Base-by-base conservation (phyloP, 2,888 invertebrate genomes). In the Calliphora vomitoria region DNA sequence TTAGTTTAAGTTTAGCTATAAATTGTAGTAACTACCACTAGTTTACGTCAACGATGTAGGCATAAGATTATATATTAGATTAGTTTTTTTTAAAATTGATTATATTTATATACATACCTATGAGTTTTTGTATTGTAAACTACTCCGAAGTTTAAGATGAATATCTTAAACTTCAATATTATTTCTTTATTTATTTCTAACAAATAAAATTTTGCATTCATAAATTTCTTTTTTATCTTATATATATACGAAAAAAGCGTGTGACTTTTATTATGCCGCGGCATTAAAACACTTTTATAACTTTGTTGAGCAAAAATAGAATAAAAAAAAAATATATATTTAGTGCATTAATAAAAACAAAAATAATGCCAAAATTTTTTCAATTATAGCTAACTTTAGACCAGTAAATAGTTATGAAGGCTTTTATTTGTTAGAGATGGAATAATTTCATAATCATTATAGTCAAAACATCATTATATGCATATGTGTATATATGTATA, bases 201-300 rank as follows among this genome's bases (percentile, higher is more conserved):
- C 20, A 44, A 8, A 20, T 8, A 60, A 64, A n/a, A n/a, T n/a
- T 18, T 11, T 64, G 3, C 64, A 3, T 18, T 64, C n/a, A 41
- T 20, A 41, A 41, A 64, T 41, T 4, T 64, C 1, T 8, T 18
- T 18, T 18, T 64, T 18, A 38, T 64, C 64, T 18, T 6, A 41
- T 0, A 20, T 0, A 20, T n/a, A 38, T 18, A 41, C 4, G 10
- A n/a, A 41, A 35, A 41, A 64, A 41, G 41, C 64, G 41, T 41
- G 64, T 64, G 64, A 41, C 64, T 64, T n/a, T 38, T 64, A 13
- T 64, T 18, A 11, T 1, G n/a, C n/a, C n/a, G n/a, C n/a, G 18
- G n/a, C n/a, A 4, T 38, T 38, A 38, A 38, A 18, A 3, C 41
- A 18, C 4, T 64, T 64, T 64, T 38, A 64, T 10, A 18, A 5